Evolutionary conservation across 2,888 invertebrate genomes (phyloP).

Genomic region (Tethea ocularis): DNA sequence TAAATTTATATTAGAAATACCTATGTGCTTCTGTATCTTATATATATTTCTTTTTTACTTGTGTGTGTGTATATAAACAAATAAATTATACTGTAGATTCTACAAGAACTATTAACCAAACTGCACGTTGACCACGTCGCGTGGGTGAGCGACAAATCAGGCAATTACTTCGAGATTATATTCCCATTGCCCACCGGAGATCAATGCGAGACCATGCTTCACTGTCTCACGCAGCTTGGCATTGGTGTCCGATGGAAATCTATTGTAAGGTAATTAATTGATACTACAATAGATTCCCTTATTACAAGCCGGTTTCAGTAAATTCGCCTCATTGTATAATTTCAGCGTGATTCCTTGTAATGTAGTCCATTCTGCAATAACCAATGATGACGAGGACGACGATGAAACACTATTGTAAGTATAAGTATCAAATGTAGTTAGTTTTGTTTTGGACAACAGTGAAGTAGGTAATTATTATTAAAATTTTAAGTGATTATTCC

Average conservation of each 20-base stretch:
- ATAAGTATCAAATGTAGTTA: not conserved
- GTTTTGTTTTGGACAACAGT: not conserved
- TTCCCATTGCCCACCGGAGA: slow-evolving; percentile 88
- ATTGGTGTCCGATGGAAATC: slow-evolving; percentile 88
- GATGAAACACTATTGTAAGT: slow-evolving; percentile 71
- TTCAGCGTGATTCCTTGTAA: slow-evolving; percentile 85
- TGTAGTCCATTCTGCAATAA: slow-evolving; percentile 76
- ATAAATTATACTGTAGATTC: slow-evolving; percentile 72
- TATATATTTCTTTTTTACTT: no score
- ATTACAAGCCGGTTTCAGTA: not conserved
- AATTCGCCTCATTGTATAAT: slow-evolving; percentile 15
- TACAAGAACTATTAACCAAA: slow-evolving; percentile 87
- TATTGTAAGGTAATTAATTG: slow-evolving; percentile 85
- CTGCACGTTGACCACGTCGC: slow-evolving; percentile 87
- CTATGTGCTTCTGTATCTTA: no score
- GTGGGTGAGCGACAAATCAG: slow-evolving; percentile 87
- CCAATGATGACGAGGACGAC: slow-evolving; percentile 52
- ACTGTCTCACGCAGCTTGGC: slow-evolving; percentile 88
- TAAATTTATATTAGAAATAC: no score
- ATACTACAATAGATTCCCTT: slow-evolving; percentile 2
- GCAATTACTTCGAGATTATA: slow-evolving; percentile 87
- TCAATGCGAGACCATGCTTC: slow-evolving; percentile 88
- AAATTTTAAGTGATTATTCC: not conserved
- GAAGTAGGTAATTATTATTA: not conserved
- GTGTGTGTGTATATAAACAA: no score